Conservation (phyloP, 1,140 invertebrate species). For the Bombus impatiens region DNA sequence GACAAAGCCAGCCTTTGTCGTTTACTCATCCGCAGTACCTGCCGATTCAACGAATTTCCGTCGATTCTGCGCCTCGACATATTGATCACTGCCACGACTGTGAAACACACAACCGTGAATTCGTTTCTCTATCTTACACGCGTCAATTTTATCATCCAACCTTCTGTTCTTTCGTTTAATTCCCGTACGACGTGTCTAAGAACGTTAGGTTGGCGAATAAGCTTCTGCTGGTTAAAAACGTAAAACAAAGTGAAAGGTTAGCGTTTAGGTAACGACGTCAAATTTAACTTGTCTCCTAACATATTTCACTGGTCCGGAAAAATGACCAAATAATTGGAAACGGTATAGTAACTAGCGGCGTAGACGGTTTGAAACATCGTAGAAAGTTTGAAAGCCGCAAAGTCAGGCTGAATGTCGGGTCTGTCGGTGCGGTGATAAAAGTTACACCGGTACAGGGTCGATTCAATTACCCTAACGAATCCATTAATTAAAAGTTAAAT, state of each 20-base stretch:
- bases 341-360: neutral
- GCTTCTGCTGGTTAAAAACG: neutral
- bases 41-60: conserved; percentile 36
- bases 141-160: neutral
- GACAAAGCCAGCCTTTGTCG: conserved; percentile 44
- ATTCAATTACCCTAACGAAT: conserved; percentile 50
- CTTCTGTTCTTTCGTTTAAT: neutral
- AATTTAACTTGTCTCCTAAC: too few relatives aligned
- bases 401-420: neutral
- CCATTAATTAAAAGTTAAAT: conserved; percentile 57
- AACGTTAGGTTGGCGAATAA: neutral
- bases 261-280: too few relatives aligned
- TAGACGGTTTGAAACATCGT: neutral
- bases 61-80: conserved; percentile 15
- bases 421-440: conserved; percentile 9
- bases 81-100: conserved; percentile 11
- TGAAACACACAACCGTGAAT: neutral
- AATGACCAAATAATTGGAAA: neutral
- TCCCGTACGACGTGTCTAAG: neutral
- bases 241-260: neutral
- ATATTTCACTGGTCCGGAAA: too few relatives aligned
- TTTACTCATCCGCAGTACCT: conserved; percentile 30
- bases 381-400: neutral
- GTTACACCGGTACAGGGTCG: conserved; percentile 4
- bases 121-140: neutral